phyloP scores from a whole-genome alignment of 2,888 invertebrate genomes.

The Shargacucullia verbasci region DNA sequence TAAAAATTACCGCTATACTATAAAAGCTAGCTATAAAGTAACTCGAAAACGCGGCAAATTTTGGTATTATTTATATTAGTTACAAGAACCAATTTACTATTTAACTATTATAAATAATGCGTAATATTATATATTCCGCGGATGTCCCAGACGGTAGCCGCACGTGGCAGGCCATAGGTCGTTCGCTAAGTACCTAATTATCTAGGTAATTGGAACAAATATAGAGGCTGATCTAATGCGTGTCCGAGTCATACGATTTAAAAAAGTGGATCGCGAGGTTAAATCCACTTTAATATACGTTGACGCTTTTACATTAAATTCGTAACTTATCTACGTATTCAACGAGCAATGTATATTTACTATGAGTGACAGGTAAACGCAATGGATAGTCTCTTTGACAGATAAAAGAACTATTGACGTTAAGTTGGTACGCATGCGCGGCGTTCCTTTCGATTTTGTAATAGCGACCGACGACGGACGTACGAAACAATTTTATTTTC shows the following conservation, averaged over 20 bases:
- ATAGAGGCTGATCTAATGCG: constrained; percentile 52
- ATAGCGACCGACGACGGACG: background rate
- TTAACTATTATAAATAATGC: constrained; percentile 2
- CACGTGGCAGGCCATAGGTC: constrained; percentile 51
- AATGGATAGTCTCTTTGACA: constrained; percentile 19
- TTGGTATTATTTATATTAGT: background rate
- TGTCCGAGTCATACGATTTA: constrained; percentile 10
- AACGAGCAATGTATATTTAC: constrained; percentile 12
- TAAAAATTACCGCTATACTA: too few species aligned
- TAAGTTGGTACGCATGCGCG: constrained; percentile 55
- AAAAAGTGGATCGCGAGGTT: constrained; percentile 20
- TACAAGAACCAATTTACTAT: background rate
- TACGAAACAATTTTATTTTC: background rate
- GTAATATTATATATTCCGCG: constrained; percentile 21
- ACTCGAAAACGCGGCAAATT: too few species aligned
- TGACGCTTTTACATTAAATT: background rate
- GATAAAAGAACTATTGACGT: constrained; percentile 3
- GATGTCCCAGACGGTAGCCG: constrained; percentile 25
- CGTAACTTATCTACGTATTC: background rate
- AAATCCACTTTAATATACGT: constrained; percentile 9
- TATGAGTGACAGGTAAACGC: constrained; percentile 14
- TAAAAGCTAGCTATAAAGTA: too few species aligned
- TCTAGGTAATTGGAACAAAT: constrained; percentile 44
- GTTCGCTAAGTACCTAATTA: constrained; percentile 28
- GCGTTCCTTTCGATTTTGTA: constrained; percentile 35